Evolutionary conservation across 2,113 vertebrate genomes (phyloP).

Genomic region (Neofelis nebulosa): DNA sequence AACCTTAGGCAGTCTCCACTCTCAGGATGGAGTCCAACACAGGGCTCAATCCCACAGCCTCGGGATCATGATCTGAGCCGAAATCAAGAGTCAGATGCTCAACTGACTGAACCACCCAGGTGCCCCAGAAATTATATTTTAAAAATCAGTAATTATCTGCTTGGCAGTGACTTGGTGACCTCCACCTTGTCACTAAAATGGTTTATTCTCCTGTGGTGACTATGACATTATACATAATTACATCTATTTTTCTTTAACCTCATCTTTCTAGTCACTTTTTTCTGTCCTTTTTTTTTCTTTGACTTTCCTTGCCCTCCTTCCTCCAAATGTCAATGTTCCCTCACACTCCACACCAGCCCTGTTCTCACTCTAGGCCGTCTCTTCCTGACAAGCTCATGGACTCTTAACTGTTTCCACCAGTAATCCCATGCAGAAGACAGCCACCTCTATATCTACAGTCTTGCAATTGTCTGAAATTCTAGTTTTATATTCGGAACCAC

Average conservation of each 20-base stretch:
- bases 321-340: not conserved
- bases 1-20: too few species aligned
- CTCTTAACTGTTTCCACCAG: not conserved
- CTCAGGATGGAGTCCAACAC: too few species aligned
- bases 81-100: too few species aligned
- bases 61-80: too few species aligned
- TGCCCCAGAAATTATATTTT: not conserved
- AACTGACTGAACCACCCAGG: too few species aligned
- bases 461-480: not conserved
- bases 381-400: not conserved
- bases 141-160: not conserved
- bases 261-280: not conserved
- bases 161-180: not conserved
- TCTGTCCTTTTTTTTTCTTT: not conserved
- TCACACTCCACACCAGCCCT: not conserved
- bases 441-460: not conserved
- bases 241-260: not conserved
- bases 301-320: not conserved
- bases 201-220: not conserved
- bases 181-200: not conserved
- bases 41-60: too few species aligned
- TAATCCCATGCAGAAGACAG: not conserved
- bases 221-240: not conserved
- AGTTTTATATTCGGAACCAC: not conserved
- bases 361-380: not conserved